Conservation (phyloP, 2,888 invertebrate genomes). For the Dicyrtoma fusca region DNA sequence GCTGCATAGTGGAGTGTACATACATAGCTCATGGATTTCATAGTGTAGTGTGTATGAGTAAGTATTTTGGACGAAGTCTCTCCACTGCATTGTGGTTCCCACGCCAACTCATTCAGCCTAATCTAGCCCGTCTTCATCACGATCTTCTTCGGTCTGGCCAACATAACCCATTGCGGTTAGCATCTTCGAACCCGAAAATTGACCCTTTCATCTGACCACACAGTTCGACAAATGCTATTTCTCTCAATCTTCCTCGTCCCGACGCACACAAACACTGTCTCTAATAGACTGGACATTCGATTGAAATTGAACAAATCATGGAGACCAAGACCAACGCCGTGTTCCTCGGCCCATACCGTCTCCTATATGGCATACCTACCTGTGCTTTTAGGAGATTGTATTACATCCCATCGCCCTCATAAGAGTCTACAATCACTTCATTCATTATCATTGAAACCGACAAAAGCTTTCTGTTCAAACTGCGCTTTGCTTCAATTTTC, state of each 20-base stretch:
- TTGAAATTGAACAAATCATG: too few relatives aligned
- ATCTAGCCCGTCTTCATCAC: conserved; percentile 44
- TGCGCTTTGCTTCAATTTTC: conserved; percentile 4
- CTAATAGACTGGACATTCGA: background rate
- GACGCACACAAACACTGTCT: background rate
- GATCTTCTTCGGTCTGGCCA: conserved; percentile 47
- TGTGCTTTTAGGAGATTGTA: too few relatives aligned
- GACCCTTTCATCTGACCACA: conserved; percentile 42
- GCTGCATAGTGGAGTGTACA: background rate
- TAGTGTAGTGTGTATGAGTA: background rate
- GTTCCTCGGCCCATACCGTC: too few relatives aligned
- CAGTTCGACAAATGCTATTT: conserved; percentile 39
- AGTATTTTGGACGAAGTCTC: conserved; percentile 26
- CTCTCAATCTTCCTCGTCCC: conserved; percentile 12
- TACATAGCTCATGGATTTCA: background rate
- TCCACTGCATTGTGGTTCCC: conserved; percentile 34
- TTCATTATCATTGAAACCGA: conserved; percentile 29
- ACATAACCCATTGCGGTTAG: conserved; percentile 51
- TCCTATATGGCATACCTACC: too few relatives aligned
- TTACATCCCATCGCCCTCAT: background rate
- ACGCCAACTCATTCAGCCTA: conserved; percentile 40
- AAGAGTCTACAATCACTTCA: conserved; percentile 29
- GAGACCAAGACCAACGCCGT: too few relatives aligned
- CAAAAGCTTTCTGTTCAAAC: background rate
- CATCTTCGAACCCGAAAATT: conserved; percentile 41